Evolutionary conservation across 2,888 invertebrate genomes (phyloP).

Genomic region (Macrosiphum euphorbiae): DNA sequence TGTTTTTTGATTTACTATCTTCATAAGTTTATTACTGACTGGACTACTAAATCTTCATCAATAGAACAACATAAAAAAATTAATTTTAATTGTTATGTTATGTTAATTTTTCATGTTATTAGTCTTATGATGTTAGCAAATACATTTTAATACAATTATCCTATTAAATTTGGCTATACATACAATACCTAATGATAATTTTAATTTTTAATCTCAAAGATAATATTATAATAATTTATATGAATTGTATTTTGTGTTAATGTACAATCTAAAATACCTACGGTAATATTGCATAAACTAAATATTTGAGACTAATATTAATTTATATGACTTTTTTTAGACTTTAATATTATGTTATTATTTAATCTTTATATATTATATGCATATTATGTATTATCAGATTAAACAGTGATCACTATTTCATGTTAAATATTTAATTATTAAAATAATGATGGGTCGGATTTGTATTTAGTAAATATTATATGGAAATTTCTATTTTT

Average conservation of each 20-base stretch:
- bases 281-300: conserved; percentile 22
- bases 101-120: conserved; percentile 43
- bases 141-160: background rate
- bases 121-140: conserved; percentile 46
- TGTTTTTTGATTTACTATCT: background rate
- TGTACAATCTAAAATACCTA: conserved; percentile 10
- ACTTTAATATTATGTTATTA: conserved; percentile 25
- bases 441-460: conserved; percentile 36
- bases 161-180: conserved; percentile 7
- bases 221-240: background rate
- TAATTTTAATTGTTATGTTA: conserved; percentile 45
- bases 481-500: conserved; percentile 38
- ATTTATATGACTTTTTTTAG: conserved; percentile 32
- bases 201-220: background rate
- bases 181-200: background rate
- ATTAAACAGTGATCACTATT: conserved; percentile 27
- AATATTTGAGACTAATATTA: conserved; percentile 52
- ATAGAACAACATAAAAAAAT: background rate
- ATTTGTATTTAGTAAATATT: conserved; percentile 49
- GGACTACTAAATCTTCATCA: conserved; percentile 15
- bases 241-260: conserved; percentile 4
- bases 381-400: conserved; percentile 31
- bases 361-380: conserved; percentile 1
- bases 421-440: conserved; percentile 52
- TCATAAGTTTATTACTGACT: conserved; percentile 1